A percentile compares a stretch with the other conserved stretches of the same genome.
These are phyloP conservation scores for Hirudo medicinalis DNA, from an alignment of 1,140 invertebrate species.

Conservation along the genomic window DNA sequence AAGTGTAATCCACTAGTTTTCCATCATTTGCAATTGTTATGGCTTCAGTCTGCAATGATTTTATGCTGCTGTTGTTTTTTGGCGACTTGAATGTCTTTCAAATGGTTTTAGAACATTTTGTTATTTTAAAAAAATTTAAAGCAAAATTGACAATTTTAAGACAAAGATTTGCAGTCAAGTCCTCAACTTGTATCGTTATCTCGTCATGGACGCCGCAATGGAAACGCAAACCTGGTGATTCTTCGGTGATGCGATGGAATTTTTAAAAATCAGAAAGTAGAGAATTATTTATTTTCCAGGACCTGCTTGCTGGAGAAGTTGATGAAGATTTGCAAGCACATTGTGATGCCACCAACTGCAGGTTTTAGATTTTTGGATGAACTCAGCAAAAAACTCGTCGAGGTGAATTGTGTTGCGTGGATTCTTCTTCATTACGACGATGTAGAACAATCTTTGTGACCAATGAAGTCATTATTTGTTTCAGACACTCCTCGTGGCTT, in stretches of 20 bases:
- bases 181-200: background rate
- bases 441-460: background rate
- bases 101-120: background rate
- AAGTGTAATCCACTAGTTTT: no score
- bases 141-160: background rate
- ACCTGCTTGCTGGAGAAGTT: constrained; percentile 4
- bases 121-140: no score
- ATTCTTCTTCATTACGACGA: background rate
- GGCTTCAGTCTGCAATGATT: no score
- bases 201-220: no score
- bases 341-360: background rate
- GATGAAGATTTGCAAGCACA: background rate
- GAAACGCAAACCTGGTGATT: no score
- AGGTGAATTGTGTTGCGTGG: background rate
- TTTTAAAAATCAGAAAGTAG: background rate
- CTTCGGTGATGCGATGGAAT: background rate
- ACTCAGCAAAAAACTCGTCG: background rate
- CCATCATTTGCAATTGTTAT: no score
- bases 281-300: constrained; percentile 1
- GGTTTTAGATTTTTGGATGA: background rate
- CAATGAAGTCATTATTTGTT: no score
- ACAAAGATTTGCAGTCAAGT: background rate
- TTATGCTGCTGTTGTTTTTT: no score
- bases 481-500: background rate
- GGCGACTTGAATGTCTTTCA: background rate